Base-by-base conservation (phyloP, 35 echinoderm and acorn worm genomes). In the Strongylocentrotus purpuratus region DNA sequence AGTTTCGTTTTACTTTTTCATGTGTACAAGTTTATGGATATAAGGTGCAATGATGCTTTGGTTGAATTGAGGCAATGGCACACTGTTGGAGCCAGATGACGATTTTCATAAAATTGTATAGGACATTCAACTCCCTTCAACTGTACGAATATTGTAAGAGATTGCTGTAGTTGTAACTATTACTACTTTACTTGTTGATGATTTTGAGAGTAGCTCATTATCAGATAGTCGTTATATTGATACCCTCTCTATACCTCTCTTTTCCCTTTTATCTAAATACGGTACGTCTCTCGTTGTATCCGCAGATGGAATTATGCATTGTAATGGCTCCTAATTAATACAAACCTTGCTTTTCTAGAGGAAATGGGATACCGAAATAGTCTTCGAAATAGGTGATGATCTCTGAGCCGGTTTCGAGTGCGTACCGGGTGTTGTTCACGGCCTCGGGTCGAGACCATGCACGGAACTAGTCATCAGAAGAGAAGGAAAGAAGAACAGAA, bases 341-440 rank as follows among this genome's bases (percentile, higher is more conserved):
- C 65, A 78, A 94, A 97, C 98, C 98, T 97, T 97, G 95, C 89
- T 99, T 99, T 20, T 95, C 94, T 33, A 99, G 94, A 52, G 98
- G 97, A 85, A 95, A 99, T 9, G n/a, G 33, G 41, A 97, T 95
- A 1, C 85, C 45, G 45, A 96, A 97, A 48, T 97, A 99, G n/a
- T 97, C 94, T 90, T 97, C 97, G 55, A 97, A 99, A 92, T 95
- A 99, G 0, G 96, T 96, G 15, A 96, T 90, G 6, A 97, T 96
- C 41, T 94, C 33, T 10, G 92, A 78, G 50, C 96, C 97, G 48
- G 86, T 88, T 10, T 97, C 22, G 13, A 99, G 87, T 13, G 97
- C 97, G 70, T 97, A 97, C 0, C 58, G 28, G 48, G 96, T 55
- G 25, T 91, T 94, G 17, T 95, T 52, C 15, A 97, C 93, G 33